Conservation (phyloP, 2,888 invertebrate species). For the Eristalis intricaria region DNA sequence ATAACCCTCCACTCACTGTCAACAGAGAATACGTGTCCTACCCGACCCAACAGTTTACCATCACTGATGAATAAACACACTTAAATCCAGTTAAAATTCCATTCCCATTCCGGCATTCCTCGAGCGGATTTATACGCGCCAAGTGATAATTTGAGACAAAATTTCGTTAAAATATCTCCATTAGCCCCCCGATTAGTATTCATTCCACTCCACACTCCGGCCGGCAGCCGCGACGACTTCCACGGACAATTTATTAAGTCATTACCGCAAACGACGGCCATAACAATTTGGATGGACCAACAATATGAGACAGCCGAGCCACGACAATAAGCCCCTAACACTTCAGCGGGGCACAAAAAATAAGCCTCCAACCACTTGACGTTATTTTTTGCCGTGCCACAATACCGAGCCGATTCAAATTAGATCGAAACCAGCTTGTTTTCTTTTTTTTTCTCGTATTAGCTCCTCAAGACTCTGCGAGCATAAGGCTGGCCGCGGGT, state of each 20-base stretch:
- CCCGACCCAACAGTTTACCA: background rate
- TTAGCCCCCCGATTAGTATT: constrained; percentile 30
- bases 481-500: constrained; percentile 9
- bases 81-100: background rate
- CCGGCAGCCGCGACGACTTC: background rate
- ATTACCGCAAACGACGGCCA: constrained; percentile 39
- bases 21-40: background rate
- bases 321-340: constrained; percentile 15
- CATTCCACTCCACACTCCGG: background rate
- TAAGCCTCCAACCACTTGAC: constrained; percentile 21
- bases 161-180: background rate
- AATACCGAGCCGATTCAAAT: constrained; percentile 53
- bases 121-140: background rate
- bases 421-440: constrained; percentile 46
- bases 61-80: background rate
- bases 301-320: background rate
- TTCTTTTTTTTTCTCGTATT: background rate
- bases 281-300: constrained; percentile 24
- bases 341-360: background rate
- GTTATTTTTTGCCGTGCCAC: constrained; percentile 12
- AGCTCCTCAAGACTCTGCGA: background rate
- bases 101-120: background rate
- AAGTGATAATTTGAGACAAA: constrained; percentile 9
- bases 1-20: background rate
- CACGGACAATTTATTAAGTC: constrained; percentile 42